Base-by-base conservation (phyloP, 1,140 invertebrate genomes). In the Paralvinella palmiformis region DNA sequence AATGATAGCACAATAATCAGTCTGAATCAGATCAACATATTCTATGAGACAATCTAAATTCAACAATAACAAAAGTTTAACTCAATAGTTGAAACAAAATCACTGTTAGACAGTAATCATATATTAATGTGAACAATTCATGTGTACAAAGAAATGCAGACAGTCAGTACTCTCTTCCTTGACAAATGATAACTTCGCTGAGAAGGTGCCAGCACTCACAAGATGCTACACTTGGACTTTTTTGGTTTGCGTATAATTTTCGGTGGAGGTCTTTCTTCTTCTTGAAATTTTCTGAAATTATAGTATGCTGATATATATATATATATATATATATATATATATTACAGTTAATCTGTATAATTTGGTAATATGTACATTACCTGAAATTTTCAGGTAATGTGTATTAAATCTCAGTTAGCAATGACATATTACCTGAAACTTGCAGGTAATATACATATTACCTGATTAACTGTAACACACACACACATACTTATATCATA, bases 241-340 rank as follows among this genome's bases (percentile, higher is more conserved):
- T 85, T 86, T 68, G 84, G 85, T 69, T 86, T 86, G 86, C 86
- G 84, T 63, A 84, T 83, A 59, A 87, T 85, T 75, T 90, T 89
- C 5, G 89, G 77, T 31, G 87, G 88, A 50, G 92, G 91, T 63
- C 92, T 81, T 77, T 96, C 93, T 1, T 89, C 87, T 41, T 88
- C 83, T 78, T 95, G 92, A 83, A 95, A 96, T 77, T 90, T 89
- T 58, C 79, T 81, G 65, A 29, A 73, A 68, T 24, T 15, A 62
- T 59, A 64, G 52, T 31, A 52, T 41, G 31, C n/a, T 20, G 31
- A 24, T 20, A 37, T 68, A 17, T 7, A 17, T 20, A 27, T 15
- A 61, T 17, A 20, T 10, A 62, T 7, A 7, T 17, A 63, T 33
- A 15, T 62, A 66, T 29, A 20, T 41, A 15, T 22, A 22, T n/a